Base-by-base conservation (phyloP, 2,113 vertebrate species). In the Lathamus discolor region DNA sequence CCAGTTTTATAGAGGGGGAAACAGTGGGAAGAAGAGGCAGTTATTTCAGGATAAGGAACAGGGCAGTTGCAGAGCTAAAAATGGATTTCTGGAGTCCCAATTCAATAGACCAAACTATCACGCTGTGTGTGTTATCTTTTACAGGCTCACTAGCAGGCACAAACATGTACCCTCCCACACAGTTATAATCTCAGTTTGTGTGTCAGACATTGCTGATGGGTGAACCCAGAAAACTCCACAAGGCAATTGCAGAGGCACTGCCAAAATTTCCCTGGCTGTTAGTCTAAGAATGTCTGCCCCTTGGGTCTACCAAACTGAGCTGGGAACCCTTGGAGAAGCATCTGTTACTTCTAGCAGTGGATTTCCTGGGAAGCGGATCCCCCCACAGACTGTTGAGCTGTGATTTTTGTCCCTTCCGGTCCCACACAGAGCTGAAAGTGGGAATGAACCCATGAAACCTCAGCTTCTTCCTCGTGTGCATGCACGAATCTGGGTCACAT, bases 141-240 rank as follows among this genome's bases (percentile, higher is more conserved):
- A 2, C 88, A 96, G 81, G 84, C 95, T 95, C 90, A 19, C 81
- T 79, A 66, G 82, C 81, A 88, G 94, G 95, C 92, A 91, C 90
- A 59, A 80, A 79, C 83, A 62, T 43, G 83, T 63, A 28, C 80
- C 37, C 91, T 37, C 96, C 85, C 94, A 93, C 94, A 22, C 66
- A 23, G 75, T 28, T 55, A 59, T 62, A 69, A 83, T 86, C 90
- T 83, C 70, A 14, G 49, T 79, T 74, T 72, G 86, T 95, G 90
- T 95, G 90, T 93, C 92, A 92, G 88, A 75, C 92, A 11, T 41
- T 64, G 91, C 93, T 83, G 93, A 79, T 77, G 93, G 64, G 57
- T 81, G 90, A 94, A 41, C 90, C 96, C 90, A 94, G 64, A 13
- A 87, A 91, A 49, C 89, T 77, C 77, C 81, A 69, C 1, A 24